Evolutionary conservation across 2,888 invertebrate genomes (phyloP), one percentile per base, ranked within the genome.

Genomic region (Listrodromus nycthemerus): DNA sequence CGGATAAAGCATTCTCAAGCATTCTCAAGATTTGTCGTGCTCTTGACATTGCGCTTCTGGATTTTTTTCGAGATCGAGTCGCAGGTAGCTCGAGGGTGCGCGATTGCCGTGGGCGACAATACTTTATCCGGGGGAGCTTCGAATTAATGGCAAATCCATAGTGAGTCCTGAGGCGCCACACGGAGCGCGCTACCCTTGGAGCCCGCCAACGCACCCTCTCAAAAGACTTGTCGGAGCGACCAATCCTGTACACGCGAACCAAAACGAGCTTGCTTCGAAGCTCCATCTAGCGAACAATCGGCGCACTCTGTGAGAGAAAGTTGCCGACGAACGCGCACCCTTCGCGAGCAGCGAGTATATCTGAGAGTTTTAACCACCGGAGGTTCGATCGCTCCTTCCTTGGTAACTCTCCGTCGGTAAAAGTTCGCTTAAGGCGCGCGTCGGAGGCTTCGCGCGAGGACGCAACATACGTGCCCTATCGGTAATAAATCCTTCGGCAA

Each of bases 81-180:
- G 77, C 80, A 82, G 76, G 75, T 83, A 73, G 88, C 89, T 87
- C 88, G 79, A 50, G 76, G 86, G 80, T 83, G 86, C 89, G 87
- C 82, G 80, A 86, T 87, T 58, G 58, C 87, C 87, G 88, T 83
- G 81, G 80, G 48, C 86, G 92, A 89, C 92, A 92, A 91, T 89
- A 91, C 84, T 91, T 91, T 84, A 41, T 13, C 87, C 48, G 90
- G 85, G 81, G 82, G 78, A 75, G 84, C 79, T 87, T 90, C 86
- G 90, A 92, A 92, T 92, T 92, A 92, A 92, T 92, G 92, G 92
- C 91, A 92, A 92, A 92, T 92, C 92, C 92, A 92, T 92, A 92
- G 92, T 91, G 87, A 88, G 82, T 85, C 83, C 85, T 63, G 82
- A 85, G 80, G 78, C 76, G 82, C 80, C 79, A 55, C 80, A 55